Evolutionary conservation across 2,113 vertebrate species (phyloP), one percentile per base, ranked within the genome.

Genomic region (Protomyctophum bolini): DNA sequence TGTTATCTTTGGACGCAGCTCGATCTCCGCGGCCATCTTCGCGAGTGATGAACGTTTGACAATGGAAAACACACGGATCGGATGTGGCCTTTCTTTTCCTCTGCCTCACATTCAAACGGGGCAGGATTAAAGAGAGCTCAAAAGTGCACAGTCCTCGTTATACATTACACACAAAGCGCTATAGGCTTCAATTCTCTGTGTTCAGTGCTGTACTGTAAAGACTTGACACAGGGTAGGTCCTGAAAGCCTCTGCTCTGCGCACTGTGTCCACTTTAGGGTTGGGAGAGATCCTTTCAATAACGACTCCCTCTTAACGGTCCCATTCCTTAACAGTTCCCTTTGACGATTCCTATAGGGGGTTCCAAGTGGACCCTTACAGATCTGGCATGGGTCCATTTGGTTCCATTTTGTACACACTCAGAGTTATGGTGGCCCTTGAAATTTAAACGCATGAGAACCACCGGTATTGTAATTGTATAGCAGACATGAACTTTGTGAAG

Each of bases 1-100:
- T 91, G 87, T 88, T 83, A 68, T 90, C 82, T 85, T 88, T 79
- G 62, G 49, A 72, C 33, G 79, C 68, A 66, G 74, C 70, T 55
- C 84, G 85, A 82, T 41, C 75, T 83, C 79, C 82, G 83, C 58
- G 64, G 68, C 66, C 51, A 46, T 85, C 75, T 69, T 54, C 10
- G 45, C 28, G 59, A 77, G 69, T 88, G 82, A 88, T 63, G 77
- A 78, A 79, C 48, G 46, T 75, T 83, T 86, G 80, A 83, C 88
- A 82, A 76, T 54, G 61, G 84, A 89, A 87, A 84, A 77, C 70
- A 72, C 62, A 75, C 66, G 57, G 62, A 76, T 81, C 57, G 49
- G 84, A 89, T 60, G 66, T 73, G 84, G 85, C 46, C 48, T 86
- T 83, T 86, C 72, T 84, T 76, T 50, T 41, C 33, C 33, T 60